Conservation (phyloP, 37 sponge, comb jelly and placozoan genomes). For the Ephydatia muelleri region DNA sequence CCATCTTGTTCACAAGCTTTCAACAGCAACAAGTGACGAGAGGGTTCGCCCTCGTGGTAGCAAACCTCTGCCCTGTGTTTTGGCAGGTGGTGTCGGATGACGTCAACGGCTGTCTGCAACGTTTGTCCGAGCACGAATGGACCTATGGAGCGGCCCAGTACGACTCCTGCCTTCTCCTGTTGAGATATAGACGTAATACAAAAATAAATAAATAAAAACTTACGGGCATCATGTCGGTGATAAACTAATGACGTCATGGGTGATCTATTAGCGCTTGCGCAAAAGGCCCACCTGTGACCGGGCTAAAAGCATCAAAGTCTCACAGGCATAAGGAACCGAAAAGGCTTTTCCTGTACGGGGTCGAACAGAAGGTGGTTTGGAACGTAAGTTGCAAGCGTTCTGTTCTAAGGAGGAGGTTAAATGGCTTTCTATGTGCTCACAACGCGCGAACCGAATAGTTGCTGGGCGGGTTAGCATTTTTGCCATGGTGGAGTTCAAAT, state of each 20-base stretch:
- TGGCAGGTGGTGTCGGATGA: slow-evolving; percentile 2
- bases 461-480: neutral
- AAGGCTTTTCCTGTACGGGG: neutral
- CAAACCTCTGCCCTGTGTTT: neutral
- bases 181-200: neutral
- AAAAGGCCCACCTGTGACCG: neutral
- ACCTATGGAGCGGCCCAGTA: neutral
- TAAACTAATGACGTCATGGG: neutral
- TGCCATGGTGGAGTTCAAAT: neutral
- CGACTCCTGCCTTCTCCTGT: neutral
- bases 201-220: neutral
- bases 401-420: neutral
- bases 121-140: neutral
- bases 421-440: neutral
- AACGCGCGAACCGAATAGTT: neutral
- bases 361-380: neutral
- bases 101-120: neutral
- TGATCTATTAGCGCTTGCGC: neutral
- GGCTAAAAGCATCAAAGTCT: neutral
- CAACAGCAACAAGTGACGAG: neutral
- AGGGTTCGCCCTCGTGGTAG: neutral
- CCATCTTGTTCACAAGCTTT: neutral
- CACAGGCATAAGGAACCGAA: neutral
- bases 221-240: neutral
- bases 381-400: neutral